These are phyloP conservation scores for Lagopus leucura DNA, from an alignment of 2,113 vertebrate species.

Conservation along the genomic window DNA sequence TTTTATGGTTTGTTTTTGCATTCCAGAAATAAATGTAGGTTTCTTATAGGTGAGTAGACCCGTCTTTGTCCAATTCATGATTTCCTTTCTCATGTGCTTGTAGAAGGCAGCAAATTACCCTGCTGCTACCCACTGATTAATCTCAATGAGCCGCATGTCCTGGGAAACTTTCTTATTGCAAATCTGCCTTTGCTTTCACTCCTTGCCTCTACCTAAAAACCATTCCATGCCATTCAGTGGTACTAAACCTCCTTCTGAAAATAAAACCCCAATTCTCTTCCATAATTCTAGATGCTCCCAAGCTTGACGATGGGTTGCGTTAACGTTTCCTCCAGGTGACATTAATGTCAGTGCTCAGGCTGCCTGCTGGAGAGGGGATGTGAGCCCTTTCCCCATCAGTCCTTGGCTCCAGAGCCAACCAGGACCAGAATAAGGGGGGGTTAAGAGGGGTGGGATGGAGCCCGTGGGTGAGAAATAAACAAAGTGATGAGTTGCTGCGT, in stretches of 20 bases:
- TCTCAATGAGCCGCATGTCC: neutral
- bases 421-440: neutral
- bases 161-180: neutral
- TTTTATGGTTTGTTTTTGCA: conserved; percentile 23
- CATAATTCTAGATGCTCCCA: conserved; percentile 19
- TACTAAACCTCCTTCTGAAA: conserved; percentile 11
- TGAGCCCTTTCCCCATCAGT: neutral
- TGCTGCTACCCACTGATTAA: neutral
- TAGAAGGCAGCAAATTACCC: neutral
- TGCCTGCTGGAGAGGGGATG: neutral
- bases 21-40: neutral
- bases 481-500: conserved; percentile 36
- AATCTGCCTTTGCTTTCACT: neutral
- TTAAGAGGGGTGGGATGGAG: neutral
- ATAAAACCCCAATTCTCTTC: neutral
- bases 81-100: conserved; percentile 28
- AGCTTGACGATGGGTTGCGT: neutral
- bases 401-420: neutral
- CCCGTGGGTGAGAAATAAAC: conserved; percentile 58
- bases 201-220: neutral
- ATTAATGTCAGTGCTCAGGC: neutral
- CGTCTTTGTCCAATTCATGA: neutral
- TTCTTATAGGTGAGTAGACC: neutral
- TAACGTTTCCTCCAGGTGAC: conserved; percentile 37
- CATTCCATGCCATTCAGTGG: neutral